phyloP scores from a whole-genome alignment of 2,113 vertebrate genomes.

The Syngnathus scovelli region DNA sequence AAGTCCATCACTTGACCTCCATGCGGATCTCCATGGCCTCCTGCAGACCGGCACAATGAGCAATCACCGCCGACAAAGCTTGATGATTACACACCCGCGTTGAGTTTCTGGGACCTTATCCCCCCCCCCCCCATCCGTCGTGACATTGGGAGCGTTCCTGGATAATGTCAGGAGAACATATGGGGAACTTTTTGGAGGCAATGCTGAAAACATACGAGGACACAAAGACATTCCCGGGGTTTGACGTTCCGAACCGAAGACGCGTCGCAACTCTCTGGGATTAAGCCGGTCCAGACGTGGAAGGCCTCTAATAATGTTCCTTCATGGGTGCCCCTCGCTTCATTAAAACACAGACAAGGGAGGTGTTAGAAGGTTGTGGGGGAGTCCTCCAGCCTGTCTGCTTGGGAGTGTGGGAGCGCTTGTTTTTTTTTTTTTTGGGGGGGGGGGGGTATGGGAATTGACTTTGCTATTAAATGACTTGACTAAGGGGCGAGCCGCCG shows the following conservation, averaged over 20 bases:
- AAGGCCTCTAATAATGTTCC: conserved; percentile 48
- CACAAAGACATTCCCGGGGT: conserved; percentile 45
- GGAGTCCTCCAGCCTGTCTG: conserved; percentile 70
- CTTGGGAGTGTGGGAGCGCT: conserved; percentile 69
- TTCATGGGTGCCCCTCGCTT: conserved; percentile 64
- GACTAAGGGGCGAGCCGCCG: conserved; percentile 45
- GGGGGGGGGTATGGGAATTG: conserved; percentile 60
- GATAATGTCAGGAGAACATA: background rate
- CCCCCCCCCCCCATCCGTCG: background rate
- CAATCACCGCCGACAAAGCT: conserved; percentile 57
- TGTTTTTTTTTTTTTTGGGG: conserved; percentile 23
- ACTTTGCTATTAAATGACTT: conserved; percentile 61
- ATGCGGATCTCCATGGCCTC: conserved; percentile 43
- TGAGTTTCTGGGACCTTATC: background rate
- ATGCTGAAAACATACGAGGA: conserved; percentile 15
- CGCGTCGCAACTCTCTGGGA: conserved; percentile 44
- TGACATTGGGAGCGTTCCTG: background rate
- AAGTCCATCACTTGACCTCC: conserved; percentile 55
- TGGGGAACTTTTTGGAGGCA: background rate
- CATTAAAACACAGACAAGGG: conserved; percentile 72
- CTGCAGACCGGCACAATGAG: conserved; percentile 53
- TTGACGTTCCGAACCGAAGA: conserved; percentile 50
- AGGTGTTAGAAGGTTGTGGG: conserved; percentile 46
- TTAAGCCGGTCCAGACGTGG: conserved; percentile 41
- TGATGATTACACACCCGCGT: conserved; percentile 46